Evolutionary conservation across 2,797 vertebrate genomes (phyloP), one percentile per base, ranked within the genome.

Genomic region (Hephaestus fuliginosus): DNA sequence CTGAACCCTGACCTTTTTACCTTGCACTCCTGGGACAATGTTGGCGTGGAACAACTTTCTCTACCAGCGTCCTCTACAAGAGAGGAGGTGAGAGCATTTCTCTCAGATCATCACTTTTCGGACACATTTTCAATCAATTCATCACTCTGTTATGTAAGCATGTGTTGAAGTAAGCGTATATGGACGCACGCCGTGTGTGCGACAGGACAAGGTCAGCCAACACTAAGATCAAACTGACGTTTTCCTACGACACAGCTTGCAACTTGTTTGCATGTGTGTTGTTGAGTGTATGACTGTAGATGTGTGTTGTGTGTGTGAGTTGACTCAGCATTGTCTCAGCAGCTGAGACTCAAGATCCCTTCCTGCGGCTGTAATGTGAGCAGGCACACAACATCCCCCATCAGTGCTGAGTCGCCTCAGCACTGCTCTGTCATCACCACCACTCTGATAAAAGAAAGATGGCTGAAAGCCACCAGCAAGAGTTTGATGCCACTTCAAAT

Each of bases 311-410:
- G 70, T 66, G 78, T 55, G 53, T 68, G 73, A 53, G 78, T 82
- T 86, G 76, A 91, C 89, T 91, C 86, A 83, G 91, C 87, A 84
- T 36, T 76, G 86, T 91, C 81, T 82, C 65, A 78, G 77, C 85
- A 69, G 76, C 78, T 85, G 55, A 92, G 86, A 74, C 76, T 82
- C 74, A 72, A 76, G 22, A 74, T 83, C n/a, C 51, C 65, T 72
- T 81, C 58, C 81, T 77, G 80, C 25, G n/a, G 70, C 70, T 85
- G 81, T 78, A 89, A 92, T 67, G 53, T 72, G 85, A 92, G 85
- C 62, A 44, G 67, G 71, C 72, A 63, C 76, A 67, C 65, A 86
- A 58, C 80, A 78, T 70, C 83, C 65, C 82, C 71, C 5, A 10
- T 79, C 82, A 85, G 76, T 80, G 80, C 82, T 72, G 74, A 81